Evolutionary conservation across 2,797 vertebrate genomes (phyloP), one percentile per base, ranked within the genome.

Genomic region (Ptychadena robeensis): DNA sequence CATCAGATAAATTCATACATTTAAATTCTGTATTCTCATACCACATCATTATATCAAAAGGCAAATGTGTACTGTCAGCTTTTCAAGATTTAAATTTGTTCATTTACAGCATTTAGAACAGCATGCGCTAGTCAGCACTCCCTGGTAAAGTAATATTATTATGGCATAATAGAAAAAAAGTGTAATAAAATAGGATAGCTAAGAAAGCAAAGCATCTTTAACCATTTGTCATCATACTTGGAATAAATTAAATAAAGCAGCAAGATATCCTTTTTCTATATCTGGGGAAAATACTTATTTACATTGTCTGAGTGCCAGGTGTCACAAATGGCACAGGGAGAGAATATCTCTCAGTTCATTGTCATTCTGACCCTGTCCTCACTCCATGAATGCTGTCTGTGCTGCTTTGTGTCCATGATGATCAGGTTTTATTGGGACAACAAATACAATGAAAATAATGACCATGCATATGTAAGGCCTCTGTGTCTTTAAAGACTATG

Each of bases 331-430:
- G 75, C 64, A 68, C 75, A 57, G 40, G 0, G 4, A 78, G 31
- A 78, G 22, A 78, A 48, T 11, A 68, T 18, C 7, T 44, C 75
- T 27, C 30, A 68, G 64, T 28, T 57, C 25, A 78, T 78, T 68
- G n/a, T 66, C 75, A 78, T 68, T 78, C 64, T 78, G 75, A 78
- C 75, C 75, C 68, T 78, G 64, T 68, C 64, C 37, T 14, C 14
- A 35, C 64, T 68, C 44, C 32, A 25, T 67, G 44, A n/a, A 66
- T n/a, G 44, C 40, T 31, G 63, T 14, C 63, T 44, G 37, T 31
- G 34, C 15, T 66, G 30, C 28, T 38, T 77, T 12, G 22, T 35
- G n/a, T 68, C 2, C 22, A n/a, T 40, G 18, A 61, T 67, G 61
- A 30, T 61, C 37, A 75, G 2, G n/a, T 64, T 31, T 67, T 32